These are phyloP conservation scores for Panurus biarmicus DNA, from an alignment of 2,113 vertebrate genomes.

Conservation along the genomic window DNA sequence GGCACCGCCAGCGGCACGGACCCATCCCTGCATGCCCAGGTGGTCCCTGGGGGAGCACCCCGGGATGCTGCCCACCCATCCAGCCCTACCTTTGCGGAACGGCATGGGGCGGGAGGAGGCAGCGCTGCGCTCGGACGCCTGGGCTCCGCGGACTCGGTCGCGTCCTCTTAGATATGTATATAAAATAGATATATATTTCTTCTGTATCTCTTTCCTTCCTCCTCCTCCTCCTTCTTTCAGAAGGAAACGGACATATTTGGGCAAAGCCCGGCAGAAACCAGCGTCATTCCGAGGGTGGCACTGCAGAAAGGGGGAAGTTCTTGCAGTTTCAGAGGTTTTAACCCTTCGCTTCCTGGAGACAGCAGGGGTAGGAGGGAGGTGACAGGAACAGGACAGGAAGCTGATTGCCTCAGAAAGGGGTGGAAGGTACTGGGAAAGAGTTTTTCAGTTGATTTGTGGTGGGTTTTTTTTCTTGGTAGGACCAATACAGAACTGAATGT, in stretches of 20 bases:
- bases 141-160: not conserved
- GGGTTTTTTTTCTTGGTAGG: not conserved
- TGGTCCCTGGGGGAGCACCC: not conserved
- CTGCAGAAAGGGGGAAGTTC: constrained; percentile 49
- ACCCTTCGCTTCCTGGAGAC: not conserved
- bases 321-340: not conserved
- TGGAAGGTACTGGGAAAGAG: not conserved
- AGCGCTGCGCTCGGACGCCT: not conserved
- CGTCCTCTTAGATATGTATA: not conserved
- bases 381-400: not conserved
- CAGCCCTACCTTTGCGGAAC: constrained; percentile 49
- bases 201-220: not conserved
- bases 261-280: not conserved
- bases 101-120: constrained; percentile 26
- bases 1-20: not conserved
- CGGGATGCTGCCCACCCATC: not conserved
- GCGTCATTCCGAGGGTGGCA: constrained; percentile 54
- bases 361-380: not conserved
- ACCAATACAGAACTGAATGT: not conserved
- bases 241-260: constrained; percentile 59
- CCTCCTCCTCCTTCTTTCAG: not conserved
- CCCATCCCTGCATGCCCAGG: not conserved
- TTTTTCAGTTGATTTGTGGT: not conserved
- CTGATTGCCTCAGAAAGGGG: not conserved
- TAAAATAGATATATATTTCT: not conserved